Evolutionary conservation across 1,140 invertebrate species (phyloP).

Genomic region (Hyles euphorbiae): DNA sequence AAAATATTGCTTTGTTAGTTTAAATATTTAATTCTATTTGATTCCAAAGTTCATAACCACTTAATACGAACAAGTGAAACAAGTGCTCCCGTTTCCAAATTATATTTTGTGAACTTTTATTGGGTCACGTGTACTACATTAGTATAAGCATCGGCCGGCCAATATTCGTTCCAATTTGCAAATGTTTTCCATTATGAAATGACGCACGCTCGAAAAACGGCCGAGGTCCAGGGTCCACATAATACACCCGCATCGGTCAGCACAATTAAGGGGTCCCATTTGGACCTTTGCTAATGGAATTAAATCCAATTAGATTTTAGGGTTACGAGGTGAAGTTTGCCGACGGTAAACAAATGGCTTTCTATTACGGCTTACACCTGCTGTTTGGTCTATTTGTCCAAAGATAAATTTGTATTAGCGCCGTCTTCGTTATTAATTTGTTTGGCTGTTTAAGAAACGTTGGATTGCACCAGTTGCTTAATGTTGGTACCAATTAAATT

Average conservation of each 20-base stretch:
- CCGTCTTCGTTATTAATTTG: constrained; percentile 25
- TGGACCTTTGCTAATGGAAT: constrained; percentile 70
- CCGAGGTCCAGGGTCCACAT: constrained; percentile 27
- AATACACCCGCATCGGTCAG: constrained; percentile 64
- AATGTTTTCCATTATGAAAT: constrained; percentile 49
- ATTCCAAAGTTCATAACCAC: no score
- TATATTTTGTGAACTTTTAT: no score
- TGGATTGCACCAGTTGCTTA: no score
- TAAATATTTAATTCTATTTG: constrained; percentile 3
- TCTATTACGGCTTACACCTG: constrained; percentile 55
- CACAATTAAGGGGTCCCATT: constrained; percentile 68
- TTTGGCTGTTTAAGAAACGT: constrained; percentile 3
- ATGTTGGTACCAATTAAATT: no score
- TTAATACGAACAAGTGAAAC: no score
- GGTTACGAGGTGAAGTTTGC: constrained; percentile 70
- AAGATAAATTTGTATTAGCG: constrained; percentile 39
- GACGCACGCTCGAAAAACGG: constrained; percentile 21
- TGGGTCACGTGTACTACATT: no score
- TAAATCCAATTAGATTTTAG: constrained; percentile 73
- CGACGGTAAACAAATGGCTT: constrained; percentile 64
- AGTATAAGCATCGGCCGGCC: constrained; percentile 1
- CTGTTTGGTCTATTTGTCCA: constrained; percentile 46
- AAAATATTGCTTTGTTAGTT: no score
- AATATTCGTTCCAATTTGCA: constrained; percentile 22
- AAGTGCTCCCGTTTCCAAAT: no score